Evolutionary conservation across 2,888 invertebrate species (phyloP).

Genomic region (Corbicula japonica): DNA sequence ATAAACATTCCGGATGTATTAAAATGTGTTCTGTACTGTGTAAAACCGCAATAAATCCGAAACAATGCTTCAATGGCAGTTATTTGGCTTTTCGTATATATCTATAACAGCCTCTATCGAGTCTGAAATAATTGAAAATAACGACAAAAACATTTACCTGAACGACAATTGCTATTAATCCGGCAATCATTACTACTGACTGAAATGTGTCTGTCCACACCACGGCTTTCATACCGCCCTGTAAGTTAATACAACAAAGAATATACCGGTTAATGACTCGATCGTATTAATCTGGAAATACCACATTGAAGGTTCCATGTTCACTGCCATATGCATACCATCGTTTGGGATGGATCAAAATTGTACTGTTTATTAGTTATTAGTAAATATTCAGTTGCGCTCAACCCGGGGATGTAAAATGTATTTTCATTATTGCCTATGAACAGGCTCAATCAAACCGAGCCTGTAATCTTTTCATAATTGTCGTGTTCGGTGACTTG

Average conservation of each 20-base stretch:
- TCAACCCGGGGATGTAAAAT: no score
- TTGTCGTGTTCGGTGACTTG: no score
- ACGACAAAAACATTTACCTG: conserved; percentile 64
- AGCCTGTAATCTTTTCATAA: no score
- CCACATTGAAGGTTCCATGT: no score
- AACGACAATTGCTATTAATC: conserved; percentile 83
- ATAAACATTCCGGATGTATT: not conserved
- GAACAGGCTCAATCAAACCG: no score
- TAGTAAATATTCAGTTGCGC: no score
- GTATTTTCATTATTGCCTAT: no score
- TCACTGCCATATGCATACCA: no score
- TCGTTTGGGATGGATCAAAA: no score
- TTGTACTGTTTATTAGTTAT: no score
- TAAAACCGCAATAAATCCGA: not conserved
- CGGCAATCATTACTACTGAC: conserved; percentile 83
- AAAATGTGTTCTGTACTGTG: not conserved
- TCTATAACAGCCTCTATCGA: not conserved
- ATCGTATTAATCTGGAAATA: no score
- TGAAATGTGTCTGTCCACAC: conserved; percentile 87
- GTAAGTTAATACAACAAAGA: conserved; percentile 11
- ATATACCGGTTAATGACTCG: no score
- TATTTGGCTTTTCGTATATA: not conserved
- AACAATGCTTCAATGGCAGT: not conserved
- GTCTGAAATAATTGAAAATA: not conserved
- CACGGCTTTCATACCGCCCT: conserved; percentile 87